Conservation (phyloP, 2,888 invertebrate genomes). For the Phyto melanocephala region DNA sequence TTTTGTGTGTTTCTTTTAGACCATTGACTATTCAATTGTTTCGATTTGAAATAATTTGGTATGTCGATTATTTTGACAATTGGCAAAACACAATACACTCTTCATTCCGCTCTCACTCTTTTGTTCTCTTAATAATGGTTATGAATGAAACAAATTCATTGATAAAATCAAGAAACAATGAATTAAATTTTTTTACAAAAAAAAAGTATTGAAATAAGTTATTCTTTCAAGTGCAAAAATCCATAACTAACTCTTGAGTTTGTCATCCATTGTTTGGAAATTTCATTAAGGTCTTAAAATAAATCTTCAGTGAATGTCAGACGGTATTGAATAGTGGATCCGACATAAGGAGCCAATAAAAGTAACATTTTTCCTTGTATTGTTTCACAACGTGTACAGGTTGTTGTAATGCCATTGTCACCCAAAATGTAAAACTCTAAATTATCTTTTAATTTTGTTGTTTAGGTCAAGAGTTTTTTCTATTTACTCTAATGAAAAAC, state of each 20-base stretch:
- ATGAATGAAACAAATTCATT: conserved; percentile 56
- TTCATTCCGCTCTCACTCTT: not conserved
- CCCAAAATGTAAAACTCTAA: not conserved
- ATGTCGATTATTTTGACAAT: conserved; percentile 42
- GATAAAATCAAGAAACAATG: conserved; percentile 33
- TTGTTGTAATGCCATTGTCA: conserved; percentile 34
- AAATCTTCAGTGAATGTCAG: conserved; percentile 42
- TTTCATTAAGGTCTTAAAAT: conserved; percentile 61
- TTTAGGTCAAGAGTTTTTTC: not conserved
- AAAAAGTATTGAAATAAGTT: conserved; percentile 9
- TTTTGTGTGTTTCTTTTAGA: not conserved
- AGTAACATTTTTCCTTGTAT: not conserved
- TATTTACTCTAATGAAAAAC: not conserved
- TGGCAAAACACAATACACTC: not conserved
- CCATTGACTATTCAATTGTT: conserved; percentile 38
- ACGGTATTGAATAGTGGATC: not conserved
- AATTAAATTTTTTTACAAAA: not conserved
- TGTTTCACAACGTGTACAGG: conserved; percentile 32
- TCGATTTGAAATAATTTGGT: conserved; percentile 29
- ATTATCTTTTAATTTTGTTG: conserved; percentile 3
- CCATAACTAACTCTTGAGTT: conserved; percentile 34
- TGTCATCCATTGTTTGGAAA: conserved; percentile 30
- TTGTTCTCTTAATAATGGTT: conserved; percentile 11
- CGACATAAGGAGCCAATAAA: not conserved
- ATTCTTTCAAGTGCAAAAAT: conserved; percentile 46